Percentiles rank a stretch among this genome's conserved stretches.
Conservation (phyloP, 2,113 vertebrate genomes). For the Ophiodon elongatus region DNA sequence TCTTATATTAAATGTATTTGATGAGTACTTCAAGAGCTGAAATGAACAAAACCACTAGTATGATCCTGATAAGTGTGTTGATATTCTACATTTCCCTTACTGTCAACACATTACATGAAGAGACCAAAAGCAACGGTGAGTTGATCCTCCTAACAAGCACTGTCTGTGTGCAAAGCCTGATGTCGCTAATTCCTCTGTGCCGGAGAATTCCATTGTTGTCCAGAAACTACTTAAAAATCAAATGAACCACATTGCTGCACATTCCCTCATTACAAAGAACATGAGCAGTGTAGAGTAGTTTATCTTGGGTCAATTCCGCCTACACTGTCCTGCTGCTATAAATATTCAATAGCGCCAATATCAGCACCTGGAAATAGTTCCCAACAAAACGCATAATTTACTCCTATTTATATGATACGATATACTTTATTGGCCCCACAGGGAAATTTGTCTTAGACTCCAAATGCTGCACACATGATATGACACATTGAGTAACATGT, state of each 20-base stretch:
- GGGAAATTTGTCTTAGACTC: background rate
- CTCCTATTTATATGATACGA: background rate
- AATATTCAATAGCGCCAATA: background rate
- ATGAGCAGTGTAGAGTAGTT: background rate
- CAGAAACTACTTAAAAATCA: background rate
- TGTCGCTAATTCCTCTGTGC: background rate
- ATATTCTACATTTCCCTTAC: background rate
- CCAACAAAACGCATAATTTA: background rate
- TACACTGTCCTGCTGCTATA: background rate
- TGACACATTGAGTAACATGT: background rate
- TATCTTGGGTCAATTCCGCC: background rate
- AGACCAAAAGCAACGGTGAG: background rate
- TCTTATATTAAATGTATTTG: background rate
- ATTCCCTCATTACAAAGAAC: background rate
- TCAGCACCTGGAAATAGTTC: background rate
- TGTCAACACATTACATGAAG: background rate
- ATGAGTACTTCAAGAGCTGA: background rate
- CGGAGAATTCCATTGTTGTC: background rate
- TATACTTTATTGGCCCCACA: background rate
- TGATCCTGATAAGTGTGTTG: background rate
- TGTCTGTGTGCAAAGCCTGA: background rate
- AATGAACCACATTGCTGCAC: background rate
- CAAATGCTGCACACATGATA: background rate
- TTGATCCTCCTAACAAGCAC: background rate
- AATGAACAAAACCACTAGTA: background rate